Conservation (phyloP, 23 tunicate genomes). For the Corella eumyota region DNA sequence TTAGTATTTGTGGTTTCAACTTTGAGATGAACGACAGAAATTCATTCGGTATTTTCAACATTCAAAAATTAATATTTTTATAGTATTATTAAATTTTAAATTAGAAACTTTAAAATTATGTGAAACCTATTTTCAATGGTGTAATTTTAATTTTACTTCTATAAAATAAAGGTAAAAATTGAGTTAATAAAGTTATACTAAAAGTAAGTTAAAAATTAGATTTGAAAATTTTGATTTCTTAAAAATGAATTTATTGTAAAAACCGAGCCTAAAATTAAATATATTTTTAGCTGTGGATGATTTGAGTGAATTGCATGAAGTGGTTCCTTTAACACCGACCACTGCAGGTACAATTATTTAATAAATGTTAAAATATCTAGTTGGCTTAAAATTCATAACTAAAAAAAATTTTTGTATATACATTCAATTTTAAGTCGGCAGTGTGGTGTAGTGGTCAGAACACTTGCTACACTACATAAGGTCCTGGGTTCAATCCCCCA, state of each 20-base stretch:
- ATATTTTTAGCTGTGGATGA: constrained; percentile 24
- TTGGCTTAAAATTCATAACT: too few species aligned
- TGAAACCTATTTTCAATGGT: too few species aligned
- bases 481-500: too few species aligned
- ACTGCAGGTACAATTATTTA: constrained; percentile 10
- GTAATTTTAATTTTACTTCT: too few species aligned
- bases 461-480: too few species aligned
- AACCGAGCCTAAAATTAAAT: not conserved
- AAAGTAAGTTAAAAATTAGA: too few species aligned
- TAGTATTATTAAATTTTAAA: not conserved
- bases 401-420: too few species aligned
- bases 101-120: not conserved
- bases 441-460: too few species aligned
- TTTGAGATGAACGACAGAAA: constrained; percentile 70
- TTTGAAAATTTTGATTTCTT: too few species aligned
- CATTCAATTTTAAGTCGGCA: too few species aligned
- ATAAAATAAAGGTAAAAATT: too few species aligned
- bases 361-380: not conserved
- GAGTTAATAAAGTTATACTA: too few species aligned
- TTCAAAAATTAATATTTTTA: not conserved
- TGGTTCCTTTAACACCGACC: constrained; percentile 92
- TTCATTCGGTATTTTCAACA: constrained; percentile 23
- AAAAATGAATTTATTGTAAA: constrained; percentile 1
- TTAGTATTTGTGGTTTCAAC: constrained; percentile 72
- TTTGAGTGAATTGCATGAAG: constrained; percentile 83